These are phyloP conservation scores for Apostichopus parvimensis DNA, from an alignment of 35 echinoderm and acorn worm genomes.

Conservation along the genomic window DNA sequence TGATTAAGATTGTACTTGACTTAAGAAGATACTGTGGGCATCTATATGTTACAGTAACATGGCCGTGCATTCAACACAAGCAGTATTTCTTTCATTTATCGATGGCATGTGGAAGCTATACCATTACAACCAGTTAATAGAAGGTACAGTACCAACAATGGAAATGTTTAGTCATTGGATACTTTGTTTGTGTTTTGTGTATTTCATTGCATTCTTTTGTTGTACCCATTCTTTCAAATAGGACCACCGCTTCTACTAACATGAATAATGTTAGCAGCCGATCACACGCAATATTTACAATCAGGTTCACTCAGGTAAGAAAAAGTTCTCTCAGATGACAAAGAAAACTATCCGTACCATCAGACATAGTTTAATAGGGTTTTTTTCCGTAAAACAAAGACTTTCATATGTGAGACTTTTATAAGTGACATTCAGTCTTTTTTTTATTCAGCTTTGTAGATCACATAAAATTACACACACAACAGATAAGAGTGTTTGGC, in stretches of 20 bases:
- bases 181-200: too few relatives aligned
- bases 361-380: too few relatives aligned
- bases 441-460: too few relatives aligned
- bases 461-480: not conserved
- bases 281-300: constrained; percentile 98
- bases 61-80: too few relatives aligned
- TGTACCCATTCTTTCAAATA: constrained; percentile 30
- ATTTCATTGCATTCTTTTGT: not conserved
- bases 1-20: not conserved
- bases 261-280: constrained; percentile 99
- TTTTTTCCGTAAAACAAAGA: too few relatives aligned
- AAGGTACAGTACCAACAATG: too few relatives aligned
- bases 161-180: too few relatives aligned
- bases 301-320: constrained; percentile 96
- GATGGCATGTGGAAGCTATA: not conserved
- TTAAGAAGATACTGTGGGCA: not conserved
- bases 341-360: not conserved
- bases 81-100: too few relatives aligned
- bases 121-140: too few relatives aligned
- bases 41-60: not conserved
- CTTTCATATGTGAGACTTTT: too few relatives aligned
- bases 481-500: not conserved
- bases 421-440: too few relatives aligned
- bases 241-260: constrained; percentile 94
- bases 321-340: not conserved